Evolutionary conservation across 2,797 vertebrate species (phyloP).

Genomic region (Tympanoctomys barrerae): DNA sequence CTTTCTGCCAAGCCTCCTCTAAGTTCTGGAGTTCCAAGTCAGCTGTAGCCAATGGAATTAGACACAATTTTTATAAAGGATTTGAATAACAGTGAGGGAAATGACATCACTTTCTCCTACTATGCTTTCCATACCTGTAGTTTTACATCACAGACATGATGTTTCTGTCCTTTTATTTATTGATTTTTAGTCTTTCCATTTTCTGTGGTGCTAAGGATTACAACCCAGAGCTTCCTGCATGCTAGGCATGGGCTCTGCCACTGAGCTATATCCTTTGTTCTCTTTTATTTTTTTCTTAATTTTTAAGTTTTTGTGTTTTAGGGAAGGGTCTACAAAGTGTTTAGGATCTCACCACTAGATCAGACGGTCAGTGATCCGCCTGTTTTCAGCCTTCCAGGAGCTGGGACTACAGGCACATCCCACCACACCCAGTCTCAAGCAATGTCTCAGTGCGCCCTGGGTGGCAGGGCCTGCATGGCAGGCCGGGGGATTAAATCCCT

Average conservation of each 20-base stretch:
- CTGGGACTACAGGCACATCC: too few relatives aligned
- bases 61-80: neutral
- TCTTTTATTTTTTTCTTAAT: neutral
- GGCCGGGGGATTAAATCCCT: too few relatives aligned
- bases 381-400: too few relatives aligned
- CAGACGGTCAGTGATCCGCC: too few relatives aligned
- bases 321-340: too few relatives aligned
- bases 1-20: conserved; percentile 60
- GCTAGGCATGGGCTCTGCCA: neutral
- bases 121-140: neutral
- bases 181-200: neutral
- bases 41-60: conserved; percentile 49
- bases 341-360: too few relatives aligned
- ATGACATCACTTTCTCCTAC: neutral
- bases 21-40: conserved; percentile 33
- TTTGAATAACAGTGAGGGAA: conserved; percentile 11
- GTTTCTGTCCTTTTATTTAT: neutral
- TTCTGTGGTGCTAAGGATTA: neutral
- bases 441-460: too few relatives aligned
- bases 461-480: too few relatives aligned
- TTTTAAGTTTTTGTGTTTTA: too few relatives aligned
- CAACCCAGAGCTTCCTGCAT: neutral
- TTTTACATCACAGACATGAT: neutral
- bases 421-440: too few relatives aligned
- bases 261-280: neutral